Evolutionary conservation across 1,140 invertebrate species (phyloP).

Genomic region (Wasmannia auropunctata): DNA sequence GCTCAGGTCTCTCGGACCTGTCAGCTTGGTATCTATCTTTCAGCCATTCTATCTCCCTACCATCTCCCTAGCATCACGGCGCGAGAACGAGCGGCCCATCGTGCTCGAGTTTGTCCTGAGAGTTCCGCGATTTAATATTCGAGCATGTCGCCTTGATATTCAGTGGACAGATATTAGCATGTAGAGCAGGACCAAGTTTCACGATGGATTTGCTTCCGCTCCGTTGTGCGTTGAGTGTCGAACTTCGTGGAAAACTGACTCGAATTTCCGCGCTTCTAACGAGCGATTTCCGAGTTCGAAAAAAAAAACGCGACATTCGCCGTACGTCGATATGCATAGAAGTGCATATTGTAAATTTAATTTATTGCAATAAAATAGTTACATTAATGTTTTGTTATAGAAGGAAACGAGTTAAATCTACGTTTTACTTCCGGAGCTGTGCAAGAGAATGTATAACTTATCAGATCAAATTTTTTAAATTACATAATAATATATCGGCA

Average conservation of each 20-base stretch:
- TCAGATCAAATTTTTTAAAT: neutral
- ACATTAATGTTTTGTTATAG: too few relatives aligned
- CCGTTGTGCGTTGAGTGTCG: conserved; percentile 31
- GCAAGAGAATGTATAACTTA: neutral
- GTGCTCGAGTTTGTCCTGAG: conserved; percentile 38
- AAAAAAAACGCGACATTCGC: neutral
- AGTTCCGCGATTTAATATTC: conserved; percentile 73
- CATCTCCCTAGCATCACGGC: neutral
- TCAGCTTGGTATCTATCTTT: conserved; percentile 4
- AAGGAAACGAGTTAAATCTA: neutral
- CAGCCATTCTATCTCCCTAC: neutral
- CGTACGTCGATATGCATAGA: neutral
- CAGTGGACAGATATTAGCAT: conserved; percentile 74
- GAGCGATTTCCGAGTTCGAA: neutral
- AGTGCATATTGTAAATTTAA: neutral
- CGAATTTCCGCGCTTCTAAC: conserved; percentile 57
- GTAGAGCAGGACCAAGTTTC: conserved; percentile 64
- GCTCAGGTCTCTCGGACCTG: neutral
- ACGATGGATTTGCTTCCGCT: conserved; percentile 67
- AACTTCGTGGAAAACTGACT: conserved; percentile 32
- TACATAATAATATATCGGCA: neutral
- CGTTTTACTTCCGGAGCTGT: neutral
- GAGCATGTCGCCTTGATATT: conserved; percentile 70
- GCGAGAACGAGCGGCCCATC: conserved; percentile 27
- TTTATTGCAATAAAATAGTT: neutral